Conservation (phyloP, 2,797 vertebrate species). For the Paedocypris micromegethes region DNA sequence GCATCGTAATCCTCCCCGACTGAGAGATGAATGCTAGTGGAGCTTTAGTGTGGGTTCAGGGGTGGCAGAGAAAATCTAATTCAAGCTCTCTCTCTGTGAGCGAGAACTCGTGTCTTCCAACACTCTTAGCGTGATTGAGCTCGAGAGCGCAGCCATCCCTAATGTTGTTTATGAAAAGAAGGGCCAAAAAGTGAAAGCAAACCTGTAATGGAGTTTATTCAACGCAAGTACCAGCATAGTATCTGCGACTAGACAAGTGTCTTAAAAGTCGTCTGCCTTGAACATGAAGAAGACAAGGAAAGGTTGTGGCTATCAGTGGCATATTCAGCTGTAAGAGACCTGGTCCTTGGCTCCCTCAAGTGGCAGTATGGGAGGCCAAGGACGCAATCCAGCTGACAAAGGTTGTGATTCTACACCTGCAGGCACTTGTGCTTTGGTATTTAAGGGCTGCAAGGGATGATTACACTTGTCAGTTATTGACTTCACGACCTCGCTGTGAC, state of each 20-base stretch:
- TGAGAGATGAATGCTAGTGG: slow-evolving; percentile 52
- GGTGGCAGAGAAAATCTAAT: slow-evolving; percentile 49
- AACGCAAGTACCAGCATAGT: slow-evolving; percentile 10
- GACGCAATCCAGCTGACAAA: too few species aligned
- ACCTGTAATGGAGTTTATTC: slow-evolving; percentile 9
- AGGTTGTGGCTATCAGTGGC: too few species aligned
- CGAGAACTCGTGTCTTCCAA: slow-evolving; percentile 43
- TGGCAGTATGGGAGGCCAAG: too few species aligned
- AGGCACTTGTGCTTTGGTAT: too few species aligned
- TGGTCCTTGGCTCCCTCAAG: too few species aligned
- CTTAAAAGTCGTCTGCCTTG: background rate
- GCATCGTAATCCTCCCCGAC: slow-evolving; percentile 51
- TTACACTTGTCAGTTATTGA: too few species aligned
- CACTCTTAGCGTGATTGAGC: slow-evolving; percentile 49
- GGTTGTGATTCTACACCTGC: too few species aligned
- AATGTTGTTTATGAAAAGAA: slow-evolving; percentile 30
- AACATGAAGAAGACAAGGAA: background rate
- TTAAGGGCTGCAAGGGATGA: too few species aligned
- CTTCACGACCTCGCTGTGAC: too few species aligned
- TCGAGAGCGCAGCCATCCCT: slow-evolving; percentile 32
- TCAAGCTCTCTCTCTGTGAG: slow-evolving; percentile 50
- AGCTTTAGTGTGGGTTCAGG: slow-evolving; percentile 49
- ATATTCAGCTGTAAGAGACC: too few species aligned
- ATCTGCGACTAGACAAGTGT: slow-evolving; percentile 3
- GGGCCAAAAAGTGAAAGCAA: background rate